Percentiles rank a stretch among this genome's conserved stretches.
phyloP scores from a whole-genome alignment of 2,888 invertebrate species.

The Ectemnius cavifrons region DNA sequence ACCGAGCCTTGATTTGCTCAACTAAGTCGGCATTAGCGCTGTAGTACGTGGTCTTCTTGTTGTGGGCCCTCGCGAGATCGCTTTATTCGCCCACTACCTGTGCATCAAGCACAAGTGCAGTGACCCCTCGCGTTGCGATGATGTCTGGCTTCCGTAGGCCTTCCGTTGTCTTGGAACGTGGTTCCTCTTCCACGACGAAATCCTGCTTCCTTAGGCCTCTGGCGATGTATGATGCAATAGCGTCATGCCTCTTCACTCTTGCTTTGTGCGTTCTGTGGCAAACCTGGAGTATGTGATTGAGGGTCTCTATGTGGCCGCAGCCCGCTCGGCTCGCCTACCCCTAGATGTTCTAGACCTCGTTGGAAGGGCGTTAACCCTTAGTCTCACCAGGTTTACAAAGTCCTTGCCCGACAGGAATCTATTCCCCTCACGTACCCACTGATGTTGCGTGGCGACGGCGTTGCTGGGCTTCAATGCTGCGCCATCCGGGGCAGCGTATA shows the following conservation, averaged over 20 bases:
- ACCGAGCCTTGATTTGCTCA: background rate
- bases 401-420: slow-evolving; percentile 34
- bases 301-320: slow-evolving; percentile 64
- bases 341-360: slow-evolving; percentile 55
- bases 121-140: slow-evolving; percentile 19
- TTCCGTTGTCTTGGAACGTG: slow-evolving; percentile 26
- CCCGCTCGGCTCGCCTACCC: slow-evolving; percentile 63
- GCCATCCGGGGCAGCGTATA: slow-evolving; percentile 44
- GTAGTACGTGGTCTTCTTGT: too few relatives aligned
- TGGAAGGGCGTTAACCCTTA: slow-evolving; percentile 67
- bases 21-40: too few relatives aligned
- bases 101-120: slow-evolving; percentile 31
- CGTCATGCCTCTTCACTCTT: slow-evolving; percentile 67
- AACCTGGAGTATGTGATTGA: slow-evolving; percentile 66
- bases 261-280: slow-evolving; percentile 68
- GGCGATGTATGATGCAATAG: slow-evolving; percentile 49
- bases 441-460: slow-evolving; percentile 6
- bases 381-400: slow-evolving; percentile 34
- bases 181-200: slow-evolving; percentile 64
- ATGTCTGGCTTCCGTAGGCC: background rate
- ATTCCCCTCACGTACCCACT: slow-evolving; percentile 35
- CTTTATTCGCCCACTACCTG: slow-evolving; percentile 21
- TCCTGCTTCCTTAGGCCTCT: slow-evolving; percentile 54
- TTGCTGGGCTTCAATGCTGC: slow-evolving; percentile 6
- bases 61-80: slow-evolving; percentile 46